These are phyloP conservation scores for Platycheirus albimanus DNA, from an alignment of 2,888 invertebrate genomes.

Conservation along the genomic window DNA sequence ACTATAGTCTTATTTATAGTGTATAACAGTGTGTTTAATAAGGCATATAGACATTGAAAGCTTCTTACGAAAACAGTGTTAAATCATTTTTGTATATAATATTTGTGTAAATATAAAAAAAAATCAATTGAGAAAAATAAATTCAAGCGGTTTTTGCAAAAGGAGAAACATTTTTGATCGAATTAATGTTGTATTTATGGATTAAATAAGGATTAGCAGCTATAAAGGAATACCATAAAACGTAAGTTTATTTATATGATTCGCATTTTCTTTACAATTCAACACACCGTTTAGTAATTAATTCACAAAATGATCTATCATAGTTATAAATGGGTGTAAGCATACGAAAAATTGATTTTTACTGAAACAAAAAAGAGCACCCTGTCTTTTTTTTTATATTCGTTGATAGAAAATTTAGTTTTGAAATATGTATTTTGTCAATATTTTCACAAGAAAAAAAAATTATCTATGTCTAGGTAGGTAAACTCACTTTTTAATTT, in stretches of 20 bases:
- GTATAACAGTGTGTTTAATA: constrained; percentile 35
- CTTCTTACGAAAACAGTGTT: constrained; percentile 5
- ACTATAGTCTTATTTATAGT: constrained; percentile 28
- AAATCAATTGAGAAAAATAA: constrained; percentile 1
- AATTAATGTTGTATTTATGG: constrained; percentile 43
- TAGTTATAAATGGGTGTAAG: too few species aligned
- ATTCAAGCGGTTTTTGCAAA: neutral
- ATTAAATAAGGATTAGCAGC: constrained; percentile 48
- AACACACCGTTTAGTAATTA: neutral
- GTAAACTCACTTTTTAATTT: too few species aligned
- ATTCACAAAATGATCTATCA: too few species aligned
- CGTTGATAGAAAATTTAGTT: too few species aligned
- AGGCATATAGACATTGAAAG: constrained; percentile 37
- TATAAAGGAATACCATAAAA: constrained; percentile 63
- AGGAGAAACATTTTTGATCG: constrained; percentile 17
- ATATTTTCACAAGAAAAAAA: too few species aligned
- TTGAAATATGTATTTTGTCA: too few species aligned
- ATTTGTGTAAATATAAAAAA: constrained; percentile 14
- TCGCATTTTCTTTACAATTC: too few species aligned
- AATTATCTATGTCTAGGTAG: too few species aligned
- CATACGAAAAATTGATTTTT: too few species aligned
- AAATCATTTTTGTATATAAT: neutral
- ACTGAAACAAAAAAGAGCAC: too few species aligned
- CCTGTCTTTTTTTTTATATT: too few species aligned
- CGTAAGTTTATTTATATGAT: constrained; percentile 49